Conservation (phyloP, 2,888 invertebrate genomes). For the Schizotus pectinicornis region DNA sequence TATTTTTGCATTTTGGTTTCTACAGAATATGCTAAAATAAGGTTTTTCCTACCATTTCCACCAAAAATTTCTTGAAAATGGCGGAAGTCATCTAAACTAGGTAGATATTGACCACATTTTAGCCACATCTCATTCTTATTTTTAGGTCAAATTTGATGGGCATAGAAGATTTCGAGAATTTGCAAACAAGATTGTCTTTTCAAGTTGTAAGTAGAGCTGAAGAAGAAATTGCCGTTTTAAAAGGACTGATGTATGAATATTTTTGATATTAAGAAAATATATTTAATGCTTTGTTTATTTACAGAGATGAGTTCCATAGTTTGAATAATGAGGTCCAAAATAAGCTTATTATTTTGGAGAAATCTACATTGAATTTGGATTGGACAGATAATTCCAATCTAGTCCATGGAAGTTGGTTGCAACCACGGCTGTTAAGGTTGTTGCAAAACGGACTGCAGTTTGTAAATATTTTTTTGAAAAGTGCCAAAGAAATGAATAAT, state of each 20-base stretch:
- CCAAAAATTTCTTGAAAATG: too few species aligned
- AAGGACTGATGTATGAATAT: slow-evolving; percentile 43
- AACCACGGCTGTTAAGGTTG: slow-evolving; percentile 50
- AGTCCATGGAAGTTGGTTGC: slow-evolving; percentile 49
- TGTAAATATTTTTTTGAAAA: slow-evolving; percentile 44
- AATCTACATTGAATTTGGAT: slow-evolving; percentile 46
- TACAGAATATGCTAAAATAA: too few species aligned
- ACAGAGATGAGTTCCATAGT: slow-evolving; percentile 46
- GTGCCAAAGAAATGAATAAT: slow-evolving; percentile 43
- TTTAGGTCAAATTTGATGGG: slow-evolving; percentile 59
- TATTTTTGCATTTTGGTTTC: too few species aligned
- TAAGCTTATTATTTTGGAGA: slow-evolving; percentile 45
- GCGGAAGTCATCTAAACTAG: too few species aligned
- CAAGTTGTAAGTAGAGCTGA: slow-evolving; percentile 59
- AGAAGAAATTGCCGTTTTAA: slow-evolving; percentile 57
- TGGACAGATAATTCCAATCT: slow-evolving; percentile 45
- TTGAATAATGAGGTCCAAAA: slow-evolving; percentile 48
- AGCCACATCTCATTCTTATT: slow-evolving; percentile 13
- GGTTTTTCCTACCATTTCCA: too few species aligned
- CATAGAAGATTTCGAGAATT: slow-evolving; percentile 58
- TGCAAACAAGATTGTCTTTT: slow-evolving; percentile 58
- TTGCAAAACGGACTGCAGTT: slow-evolving; percentile 48
- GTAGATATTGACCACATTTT: too few species aligned
- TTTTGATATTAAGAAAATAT: not conserved
- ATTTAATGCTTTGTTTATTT: slow-evolving; percentile 8